Base-by-base conservation (phyloP, 2,888 invertebrate species). In the Caenorhabditis becei region DNA sequence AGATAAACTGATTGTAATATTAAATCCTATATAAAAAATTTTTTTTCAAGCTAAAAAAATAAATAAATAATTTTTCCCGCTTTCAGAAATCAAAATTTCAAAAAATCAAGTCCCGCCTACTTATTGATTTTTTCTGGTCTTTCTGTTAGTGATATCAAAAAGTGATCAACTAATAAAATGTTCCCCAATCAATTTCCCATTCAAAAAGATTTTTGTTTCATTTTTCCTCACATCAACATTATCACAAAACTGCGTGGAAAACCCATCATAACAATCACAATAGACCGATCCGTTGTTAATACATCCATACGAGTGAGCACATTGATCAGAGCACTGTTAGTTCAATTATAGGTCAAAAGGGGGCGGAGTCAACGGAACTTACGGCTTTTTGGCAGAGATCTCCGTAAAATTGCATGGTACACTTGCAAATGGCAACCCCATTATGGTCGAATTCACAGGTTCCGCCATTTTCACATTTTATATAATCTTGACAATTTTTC, bases 381-480 rank as follows among this genome's bases (percentile, higher is more conserved):
- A 80, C 74, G 16, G 14, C 49, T n/a, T 44, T 44, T 26, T 80
- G 65, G 28, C 80, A 80, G n/a, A n/a, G 32, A 0, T 5, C 16
- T 14, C 80, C 80, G 41, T 56, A 80, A 35, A 63, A 80, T 16
- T 63, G 63, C 14, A 49, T 41, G 14, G 70, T 51, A 32, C 80
- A 80, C 1, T 23, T n/a, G 32, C 80, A 80, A 14, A 53, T 16
- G 7, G 79, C 58, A 10, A 11, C 32, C n/a, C 28, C 74, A n/a
- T 26, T 14, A 5, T 32, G 7, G 41, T 41, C 24, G 11, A 75
- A 35, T 1, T 51, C 18, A 53, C 80, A 80, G 24, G 69, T 70
- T 41, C 80, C 80, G 32, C 80, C 80, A 44, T 80, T 74, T 53
- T 80, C 41, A 59, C 80, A 80, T 1, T 7, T 20, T 1, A 65